A percentile compares a stretch with the other conserved stretches of the same genome.
Evolutionary conservation across 92 coral and sea anemone genomes (phyloP).

Genomic region (Galaxea fascicularis): DNA sequence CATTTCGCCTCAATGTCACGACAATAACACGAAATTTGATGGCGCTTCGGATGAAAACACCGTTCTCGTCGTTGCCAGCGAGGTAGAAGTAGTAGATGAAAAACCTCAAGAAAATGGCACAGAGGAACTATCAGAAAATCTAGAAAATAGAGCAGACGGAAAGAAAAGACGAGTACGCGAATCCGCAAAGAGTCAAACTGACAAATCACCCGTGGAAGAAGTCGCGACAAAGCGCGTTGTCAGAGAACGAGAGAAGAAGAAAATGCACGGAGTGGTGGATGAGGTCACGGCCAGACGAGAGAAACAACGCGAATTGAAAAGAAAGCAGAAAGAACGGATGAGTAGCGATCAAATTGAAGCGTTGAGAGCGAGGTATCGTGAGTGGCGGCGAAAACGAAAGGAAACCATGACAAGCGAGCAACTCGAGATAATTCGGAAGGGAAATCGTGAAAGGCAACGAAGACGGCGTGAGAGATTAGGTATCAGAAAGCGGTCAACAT

Average conservation of each 20-base stretch:
- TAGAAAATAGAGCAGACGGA: conserved; percentile 65
- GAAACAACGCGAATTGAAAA: conserved; percentile 88
- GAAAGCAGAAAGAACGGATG: conserved; percentile 93
- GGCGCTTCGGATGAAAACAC: conserved; percentile 79
- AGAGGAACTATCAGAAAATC: conserved; percentile 48
- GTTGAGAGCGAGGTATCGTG: conserved; percentile 88
- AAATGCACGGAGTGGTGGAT: conserved; percentile 68
- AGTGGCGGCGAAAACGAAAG: conserved; percentile 93
- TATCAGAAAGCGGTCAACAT: conserved; percentile 81
- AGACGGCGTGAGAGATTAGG: conserved; percentile 97
- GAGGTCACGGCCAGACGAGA: conserved; percentile 92
- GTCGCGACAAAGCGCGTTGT: conserved; percentile 66
- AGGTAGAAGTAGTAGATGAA: conserved; percentile 88
- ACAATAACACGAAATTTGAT: conserved; percentile 68
- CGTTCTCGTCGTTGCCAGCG: conserved; percentile 90
- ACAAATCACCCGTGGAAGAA: conserved; percentile 54
- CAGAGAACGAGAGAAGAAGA: conserved; percentile 72
- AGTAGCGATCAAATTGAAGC: conserved; percentile 92
- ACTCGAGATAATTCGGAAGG: conserved; percentile 89
- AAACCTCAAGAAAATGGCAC: conserved; percentile 86
- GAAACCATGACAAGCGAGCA: conserved; percentile 94
- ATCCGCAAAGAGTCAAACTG: conserved; percentile 63
- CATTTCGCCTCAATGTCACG: conserved; percentile 92
- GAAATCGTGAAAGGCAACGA: conserved; percentile 92
- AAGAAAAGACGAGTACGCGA: conserved; percentile 62